These are phyloP conservation scores for Microcebus griseorufus DNA, from an alignment of 2,113 vertebrate species.

Conservation along the genomic window DNA sequence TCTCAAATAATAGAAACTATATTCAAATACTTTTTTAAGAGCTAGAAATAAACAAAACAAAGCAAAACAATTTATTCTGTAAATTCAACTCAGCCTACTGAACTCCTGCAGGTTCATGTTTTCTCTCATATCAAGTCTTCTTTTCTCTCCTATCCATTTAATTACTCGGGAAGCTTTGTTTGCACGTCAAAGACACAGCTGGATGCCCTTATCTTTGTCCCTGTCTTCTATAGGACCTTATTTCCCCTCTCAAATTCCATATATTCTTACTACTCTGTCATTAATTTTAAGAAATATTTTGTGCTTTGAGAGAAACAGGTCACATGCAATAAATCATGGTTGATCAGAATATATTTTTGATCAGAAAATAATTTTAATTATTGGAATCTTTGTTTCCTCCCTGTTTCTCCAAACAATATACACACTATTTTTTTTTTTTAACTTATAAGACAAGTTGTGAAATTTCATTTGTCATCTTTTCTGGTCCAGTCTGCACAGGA, in stretches of 20 bases:
- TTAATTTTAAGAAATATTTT: slow-evolving; percentile 20
- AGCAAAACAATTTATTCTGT: neutral
- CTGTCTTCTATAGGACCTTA: neutral
- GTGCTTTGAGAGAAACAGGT: neutral
- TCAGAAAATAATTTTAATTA: neutral
- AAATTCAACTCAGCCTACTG: neutral
- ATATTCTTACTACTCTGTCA: neutral
- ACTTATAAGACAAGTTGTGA: neutral
- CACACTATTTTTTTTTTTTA: slow-evolving; percentile 34
- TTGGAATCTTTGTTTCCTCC: neutral
- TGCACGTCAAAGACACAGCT: neutral
- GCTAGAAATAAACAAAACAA: neutral
- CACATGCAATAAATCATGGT: neutral
- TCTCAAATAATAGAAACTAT: neutral
- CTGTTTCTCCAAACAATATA: neutral
- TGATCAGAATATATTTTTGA: neutral
- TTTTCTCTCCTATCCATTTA: neutral
- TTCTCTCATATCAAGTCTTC: neutral
- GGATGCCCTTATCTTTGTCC: neutral
- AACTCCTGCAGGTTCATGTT: neutral
- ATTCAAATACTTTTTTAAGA: neutral
- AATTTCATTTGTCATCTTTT: neutral
- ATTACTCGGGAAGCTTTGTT: neutral
- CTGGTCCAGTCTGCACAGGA: neutral
- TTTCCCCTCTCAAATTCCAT: neutral